phyloP scores from a whole-genome alignment of 2,888 invertebrate species.

The Sphaerophoria rueppellii region DNA sequence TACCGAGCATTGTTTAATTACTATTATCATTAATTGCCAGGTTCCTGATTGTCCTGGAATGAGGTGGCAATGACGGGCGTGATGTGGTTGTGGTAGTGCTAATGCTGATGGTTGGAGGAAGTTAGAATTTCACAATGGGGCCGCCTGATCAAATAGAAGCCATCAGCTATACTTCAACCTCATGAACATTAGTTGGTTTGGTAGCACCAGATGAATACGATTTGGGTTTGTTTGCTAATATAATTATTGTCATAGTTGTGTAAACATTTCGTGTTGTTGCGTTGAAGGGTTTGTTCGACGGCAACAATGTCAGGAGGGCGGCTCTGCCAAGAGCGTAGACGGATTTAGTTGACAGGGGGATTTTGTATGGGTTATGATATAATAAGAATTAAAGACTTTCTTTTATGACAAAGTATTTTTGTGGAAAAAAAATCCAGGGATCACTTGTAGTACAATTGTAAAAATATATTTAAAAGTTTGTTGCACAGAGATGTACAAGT shows the following conservation, averaged over 20 bases:
- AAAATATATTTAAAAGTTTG: too few species aligned
- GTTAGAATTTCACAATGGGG: background rate
- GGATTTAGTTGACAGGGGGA: too few species aligned
- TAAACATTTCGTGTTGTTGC: conserved; percentile 67
- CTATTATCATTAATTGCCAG: conserved; percentile 76
- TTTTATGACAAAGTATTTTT: too few species aligned
- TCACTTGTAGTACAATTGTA: too few species aligned
- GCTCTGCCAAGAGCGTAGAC: conserved; percentile 1
- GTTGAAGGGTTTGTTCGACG: conserved; percentile 21
- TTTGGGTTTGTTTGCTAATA: conserved; percentile 75
- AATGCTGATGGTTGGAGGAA: background rate
- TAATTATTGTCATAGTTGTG: conserved; percentile 76
- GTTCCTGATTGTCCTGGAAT: conserved; percentile 17
- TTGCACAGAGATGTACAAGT: too few species aligned
- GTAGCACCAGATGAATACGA: conserved; percentile 67
- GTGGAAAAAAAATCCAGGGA: too few species aligned
- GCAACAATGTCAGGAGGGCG: conserved; percentile 33
- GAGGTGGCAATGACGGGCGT: background rate
- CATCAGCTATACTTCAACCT: conserved; percentile 20
- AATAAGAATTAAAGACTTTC: too few species aligned
- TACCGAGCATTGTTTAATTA: conserved; percentile 75
- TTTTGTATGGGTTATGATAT: too few species aligned
- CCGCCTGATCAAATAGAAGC: conserved; percentile 27
- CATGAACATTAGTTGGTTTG: conserved; percentile 9
- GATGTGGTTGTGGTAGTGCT: too few species aligned